Base-by-base conservation (phyloP, 35 echinoderm and acorn worm species). In the Heliocidaris erythrogramma region DNA sequence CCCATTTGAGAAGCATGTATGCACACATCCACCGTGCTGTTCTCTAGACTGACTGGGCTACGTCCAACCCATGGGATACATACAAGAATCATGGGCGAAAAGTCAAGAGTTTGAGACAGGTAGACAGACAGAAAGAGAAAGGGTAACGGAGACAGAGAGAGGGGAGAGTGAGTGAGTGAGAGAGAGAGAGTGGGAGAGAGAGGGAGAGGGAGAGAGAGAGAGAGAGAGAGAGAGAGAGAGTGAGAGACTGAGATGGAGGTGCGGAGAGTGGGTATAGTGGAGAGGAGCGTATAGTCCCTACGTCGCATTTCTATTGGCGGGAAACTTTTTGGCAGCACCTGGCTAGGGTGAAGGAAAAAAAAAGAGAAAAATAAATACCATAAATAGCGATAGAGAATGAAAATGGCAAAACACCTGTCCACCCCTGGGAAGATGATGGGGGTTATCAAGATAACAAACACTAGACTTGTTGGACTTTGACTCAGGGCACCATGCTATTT, bases 351-450 rank as follows among this genome's bases (percentile, higher is more conserved):
- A 78, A n/a, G 65, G 7, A 78, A 71, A 42, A 56, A 78, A 21
- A 78, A 24, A 24, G 65, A 21, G 65, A 78, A 78, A 78, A 78
- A n/a, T 78, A 78, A 78, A 78, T 78, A 78, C 65, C 65, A 78
- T 78, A 78, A 78, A 78, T 78, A 78, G 18, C 65, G 27, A 78
- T 27, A 27, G 65, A 78, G 65, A 89, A 89, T 14, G 47, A 89
- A 89, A 89, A 89, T 24, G 87, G 31, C 87, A 49, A 48, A 42
- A 92, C 91, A 92, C 91, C 91, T 92, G 91, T 92, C 91, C 91
- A 92, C 91, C 91, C 91, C 91, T 92, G 91, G 91, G 91, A 92
- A 92, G 91, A 30, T 92, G 91, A 92, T 52, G 91, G 50, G 49
- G 91, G 91, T 92, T 92, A 92, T 92, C 16, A 59, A 92, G 48